These are phyloP conservation scores for Lerema accius DNA, from an alignment of 1,140 invertebrate genomes.

Conservation along the genomic window DNA sequence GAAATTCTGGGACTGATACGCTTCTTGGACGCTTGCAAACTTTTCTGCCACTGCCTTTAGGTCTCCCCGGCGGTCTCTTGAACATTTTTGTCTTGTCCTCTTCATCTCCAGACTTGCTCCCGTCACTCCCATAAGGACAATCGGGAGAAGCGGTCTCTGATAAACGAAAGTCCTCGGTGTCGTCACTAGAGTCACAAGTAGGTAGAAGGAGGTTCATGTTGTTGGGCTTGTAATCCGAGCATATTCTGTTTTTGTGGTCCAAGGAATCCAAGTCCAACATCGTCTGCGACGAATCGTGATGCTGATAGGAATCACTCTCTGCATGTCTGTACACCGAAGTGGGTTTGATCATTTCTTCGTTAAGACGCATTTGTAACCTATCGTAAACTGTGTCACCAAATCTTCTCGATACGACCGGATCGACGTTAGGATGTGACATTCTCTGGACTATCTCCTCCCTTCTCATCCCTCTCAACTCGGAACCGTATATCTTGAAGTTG, in stretches of 20 bases:
- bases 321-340: constrained; percentile 65
- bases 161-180: constrained; percentile 63
- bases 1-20: constrained; percentile 89
- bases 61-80: constrained; percentile 74
- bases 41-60: constrained; percentile 78
- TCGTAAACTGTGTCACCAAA: constrained; percentile 79
- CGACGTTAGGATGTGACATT: constrained; percentile 66
- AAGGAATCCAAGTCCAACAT: constrained; percentile 66
- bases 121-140: constrained; percentile 67
- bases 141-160: constrained; percentile 64
- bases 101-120: constrained; percentile 70
- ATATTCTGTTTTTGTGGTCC: constrained; percentile 55
- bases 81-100: constrained; percentile 67
- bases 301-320: constrained; percentile 57
- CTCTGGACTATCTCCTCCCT: constrained; percentile 76
- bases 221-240: constrained; percentile 60
- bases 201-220: constrained; percentile 50
- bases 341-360: constrained; percentile 64
- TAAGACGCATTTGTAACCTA: constrained; percentile 65
- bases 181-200: constrained; percentile 65
- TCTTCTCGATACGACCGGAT: constrained; percentile 48
- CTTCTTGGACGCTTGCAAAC: constrained; percentile 86
- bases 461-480: constrained; percentile 74
- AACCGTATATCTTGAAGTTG: constrained; percentile 79
- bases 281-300: constrained; percentile 54